Base-by-base conservation (phyloP, 2,888 invertebrate genomes). In the Noctua fimbriata region DNA sequence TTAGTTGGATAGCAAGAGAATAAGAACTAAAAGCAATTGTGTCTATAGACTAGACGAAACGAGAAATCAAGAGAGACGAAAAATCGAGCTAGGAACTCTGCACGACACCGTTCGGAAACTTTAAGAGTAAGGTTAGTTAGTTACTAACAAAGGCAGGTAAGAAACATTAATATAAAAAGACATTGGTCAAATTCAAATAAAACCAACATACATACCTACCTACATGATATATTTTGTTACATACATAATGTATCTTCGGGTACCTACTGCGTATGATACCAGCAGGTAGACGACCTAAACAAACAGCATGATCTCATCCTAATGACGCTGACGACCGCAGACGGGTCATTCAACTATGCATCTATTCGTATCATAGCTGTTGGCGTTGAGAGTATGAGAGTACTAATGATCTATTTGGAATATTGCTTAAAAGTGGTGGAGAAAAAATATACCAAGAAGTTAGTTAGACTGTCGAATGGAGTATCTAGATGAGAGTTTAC, bases 221-320 rank as follows among this genome's bases (percentile, higher is more conserved):
- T 10, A 32, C 18, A 10, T 63, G 1, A 73, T n/a, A 36, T 0
- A 49, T 32, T 41, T 60, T 32, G 6, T 21, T 36, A 49, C 16
- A 16, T 49, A 66, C 3, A 58, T 81, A 80, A 32, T 32, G n/a
- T 65, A 55, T 21, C 49, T 58, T 21, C 18, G n/a, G 21, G 7
- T 47, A 58, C 47, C 41, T 36, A 67, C 65, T 36, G 7, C 18
- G 36, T 21, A 44, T 47, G n/a, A 52, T 49, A 44, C 24, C 16
- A 58, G 28, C 67, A 81, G 84, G 84, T 87, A 86, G 28, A 75
- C 14, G 81, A 88, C 84, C 81, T 84, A 52, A 78, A 67, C 71
- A 84, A 86, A 81, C 74, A 80, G 41, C 60, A 73, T 86, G 88
- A 88, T 84, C 79, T 87, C 88, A 87, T 81, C 66, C 36, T 9